Evolutionary conservation across 2,113 vertebrate genomes (phyloP), one percentile per base, ranked within the genome.

Genomic region (Carassius gibelio): DNA sequence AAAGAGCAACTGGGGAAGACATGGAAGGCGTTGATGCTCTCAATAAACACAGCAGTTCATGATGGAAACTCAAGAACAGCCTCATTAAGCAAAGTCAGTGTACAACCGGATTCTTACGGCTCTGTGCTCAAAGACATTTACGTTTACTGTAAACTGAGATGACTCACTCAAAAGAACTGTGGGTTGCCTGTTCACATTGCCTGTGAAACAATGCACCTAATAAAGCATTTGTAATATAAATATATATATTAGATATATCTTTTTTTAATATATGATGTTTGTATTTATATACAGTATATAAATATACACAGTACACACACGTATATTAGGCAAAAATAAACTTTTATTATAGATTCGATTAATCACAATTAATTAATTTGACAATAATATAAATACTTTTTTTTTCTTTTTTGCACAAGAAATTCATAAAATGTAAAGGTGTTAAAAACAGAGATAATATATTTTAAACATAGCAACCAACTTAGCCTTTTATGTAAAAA

Each of bases 91-190:
- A 42, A 59, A 10, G 34, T 80, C 36, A 80, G 77, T 64, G 38
- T 19, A 81, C 78, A 64, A 66, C 14, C 7, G 21, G 10, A 62
- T n/a, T 62, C 6, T 50, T 48, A 48, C 9, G 45, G 14, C 38
- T 11, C 38, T 23, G n/a, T 19, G 55, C 36, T 48, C 21, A 8
- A 45, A 26, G 61, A 45, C n/a, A 26, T n/a, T 13, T 38, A 48
- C 2, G 14, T 81, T 66, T 81, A 81, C 59, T 66, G 59, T 81
- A 81, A 81, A 81, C 36, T n/a, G 15, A 80, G 36, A 64, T 62
- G 59, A 80, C 59, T 80, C 59, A 48, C 57, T 64, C 36, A 45
- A 17, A 59, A 36, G 17, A 78, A 38, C 55, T 42, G 76, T n/a
- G 21, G 30, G 76, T 79, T 36, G 21, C 5, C 5, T 19, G 59